Base-by-base conservation (phyloP, 2,888 invertebrate genomes). In the Erynnis tages region DNA sequence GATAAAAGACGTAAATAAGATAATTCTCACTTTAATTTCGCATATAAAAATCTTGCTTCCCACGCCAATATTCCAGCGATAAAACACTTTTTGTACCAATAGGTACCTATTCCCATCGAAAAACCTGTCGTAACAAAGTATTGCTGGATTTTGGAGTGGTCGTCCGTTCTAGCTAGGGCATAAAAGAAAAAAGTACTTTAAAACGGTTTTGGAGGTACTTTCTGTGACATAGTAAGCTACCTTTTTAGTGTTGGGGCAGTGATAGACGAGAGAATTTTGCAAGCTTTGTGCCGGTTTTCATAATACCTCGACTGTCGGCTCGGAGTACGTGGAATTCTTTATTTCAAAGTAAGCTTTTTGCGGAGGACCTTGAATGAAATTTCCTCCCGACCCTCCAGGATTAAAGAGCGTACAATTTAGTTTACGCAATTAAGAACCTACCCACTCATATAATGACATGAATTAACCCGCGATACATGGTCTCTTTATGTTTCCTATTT, bases 311-410 rank as follows among this genome's bases (percentile, higher is more conserved):
- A 14, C 19, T 8, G 40, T 32, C 16, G 25, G 40, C 40, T 41
- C 30, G 14, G 17, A 48, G 32, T 40, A 32, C 48, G 4, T 32
- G 11, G 48, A 38, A 41, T 49, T 49, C 32, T 32, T 49, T 41
- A 40, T 40, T 23, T 49, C 32, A 14, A 49, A 25, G 40, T 38
- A 38, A 30, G 17, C 40, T 49, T 49, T 49, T 40, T 47, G 17
- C 29, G 19, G 14, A 16, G 21, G 16, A 41, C 41, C 45, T 16
- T 14, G 23, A 41, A 41, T 49, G 25, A 49, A 40, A 41, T 41
- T 49, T 34, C 23, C 38, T 30, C 30, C 14, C 25, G 40, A 32
- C 32, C 30, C n/a, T 41, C 25, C 40, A 16, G 32, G 16, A 32
- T 41, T 32, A 41, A 25, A 49, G 40, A 40, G 30, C 30, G 10